These are phyloP conservation scores for Botrylloides violaceus DNA, from an alignment of 23 tunicate species.

Conservation along the genomic window DNA sequence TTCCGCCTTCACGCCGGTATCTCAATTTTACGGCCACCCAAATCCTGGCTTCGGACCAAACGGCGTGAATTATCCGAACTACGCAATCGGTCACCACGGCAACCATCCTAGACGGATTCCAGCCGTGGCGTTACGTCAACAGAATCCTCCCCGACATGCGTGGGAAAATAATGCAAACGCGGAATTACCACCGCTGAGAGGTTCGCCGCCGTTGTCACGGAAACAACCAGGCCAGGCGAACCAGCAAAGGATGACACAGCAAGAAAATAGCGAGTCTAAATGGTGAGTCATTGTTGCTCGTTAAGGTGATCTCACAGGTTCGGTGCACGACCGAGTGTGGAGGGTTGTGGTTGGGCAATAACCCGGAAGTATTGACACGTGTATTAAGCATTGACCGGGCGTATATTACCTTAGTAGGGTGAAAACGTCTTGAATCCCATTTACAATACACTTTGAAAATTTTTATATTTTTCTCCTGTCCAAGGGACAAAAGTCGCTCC, in stretches of 20 bases:
- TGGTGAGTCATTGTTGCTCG: conserved; percentile 2
- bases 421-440: too few species aligned
- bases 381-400: too few species aligned
- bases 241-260: neutral
- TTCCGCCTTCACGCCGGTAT: conserved; percentile 60
- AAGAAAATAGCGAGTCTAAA: too few species aligned
- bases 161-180: conserved; percentile 13
- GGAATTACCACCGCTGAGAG: conserved; percentile 58
- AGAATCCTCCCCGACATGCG: neutral
- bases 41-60: conserved; percentile 18
- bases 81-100: conserved; percentile 8
- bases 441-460: too few species aligned
- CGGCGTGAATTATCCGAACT: conserved; percentile 22
- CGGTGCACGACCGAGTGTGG: too few species aligned
- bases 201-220: conserved; percentile 26
- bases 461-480: neutral
- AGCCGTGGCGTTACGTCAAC: neutral
- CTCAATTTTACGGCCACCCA: conserved; percentile 25
- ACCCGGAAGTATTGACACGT: too few species aligned
- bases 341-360: too few species aligned
- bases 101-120: neutral
- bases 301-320: conserved; percentile 2
- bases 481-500: conserved; percentile 13
- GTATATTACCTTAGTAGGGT: too few species aligned
- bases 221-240: conserved; percentile 3